Evolutionary conservation across 2,888 invertebrate species (phyloP), one percentile per base, ranked within the genome.

Genomic region (Alcis repandata): DNA sequence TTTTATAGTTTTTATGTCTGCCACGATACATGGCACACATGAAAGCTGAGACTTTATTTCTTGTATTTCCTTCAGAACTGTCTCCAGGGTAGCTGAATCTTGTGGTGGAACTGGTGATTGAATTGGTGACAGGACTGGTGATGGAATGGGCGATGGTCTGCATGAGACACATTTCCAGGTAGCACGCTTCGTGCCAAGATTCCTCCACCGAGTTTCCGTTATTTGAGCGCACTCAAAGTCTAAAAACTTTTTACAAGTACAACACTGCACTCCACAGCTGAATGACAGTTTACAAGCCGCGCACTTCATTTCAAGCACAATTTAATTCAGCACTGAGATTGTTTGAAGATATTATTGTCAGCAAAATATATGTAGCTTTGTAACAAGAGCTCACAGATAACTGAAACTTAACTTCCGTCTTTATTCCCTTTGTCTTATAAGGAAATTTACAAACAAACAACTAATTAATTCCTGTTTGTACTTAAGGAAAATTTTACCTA

Each of bases 181-280:
- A 0, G 57, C 56, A 11, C 62, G 64, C 6, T 64, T 40, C 0
- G 54, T 19, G 0, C 63, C 63, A 1, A 73, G 32, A 48, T 40
- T 68, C 4, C 68, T 46, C 61, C 68, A 72, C 0, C 62, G 59
- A 7, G 57, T 27, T 41, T 75, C 72, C 0, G 67, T 58, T 11
- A 70, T 69, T 40, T 59, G 51, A 6, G 72, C 70, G 59, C 69
- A 72, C 1, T 57, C 60, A 49, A 68, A 72, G n/a, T 74, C 70
- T 0, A 73, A 60, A 10, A 67, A 51, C 9, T 33, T 66, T 19
- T 67, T 63, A 33, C 70, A 72, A 9, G 43, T 22, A 10, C 52
- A 15, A 41, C 71, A 75, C 33, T 71, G 64, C 7, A 70, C 70
- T 19, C 67, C 70, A 62, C 63, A 63, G 43, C 40, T 68, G 19